Evolutionary conservation across 2,113 vertebrate genomes (phyloP).

Genomic region (Kobus ellipsiprymnus): DNA sequence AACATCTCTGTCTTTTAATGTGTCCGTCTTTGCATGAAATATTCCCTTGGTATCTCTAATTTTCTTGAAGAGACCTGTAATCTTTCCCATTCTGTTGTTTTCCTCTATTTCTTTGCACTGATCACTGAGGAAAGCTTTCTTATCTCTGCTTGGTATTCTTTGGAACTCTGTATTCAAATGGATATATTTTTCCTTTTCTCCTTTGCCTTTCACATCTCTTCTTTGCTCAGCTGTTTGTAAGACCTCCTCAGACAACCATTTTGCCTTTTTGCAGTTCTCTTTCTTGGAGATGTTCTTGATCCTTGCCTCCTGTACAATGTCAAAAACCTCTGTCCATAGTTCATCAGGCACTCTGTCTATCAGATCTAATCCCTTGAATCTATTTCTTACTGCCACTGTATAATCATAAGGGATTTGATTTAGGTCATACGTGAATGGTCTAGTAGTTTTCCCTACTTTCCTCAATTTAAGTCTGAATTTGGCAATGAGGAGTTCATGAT

Average conservation of each 20-base stretch:
- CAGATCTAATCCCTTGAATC: background rate
- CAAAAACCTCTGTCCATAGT: accelerated
- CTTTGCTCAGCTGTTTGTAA: background rate
- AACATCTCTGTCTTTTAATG: background rate
- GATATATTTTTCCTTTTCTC: background rate
- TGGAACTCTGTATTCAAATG: background rate
- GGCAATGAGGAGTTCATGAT: background rate
- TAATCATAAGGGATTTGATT: background rate
- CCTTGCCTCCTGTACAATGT: background rate
- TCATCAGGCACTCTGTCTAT: background rate
- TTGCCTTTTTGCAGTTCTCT: background rate
- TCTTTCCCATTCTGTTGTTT: background rate
- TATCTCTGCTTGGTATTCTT: background rate
- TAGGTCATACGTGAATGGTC: background rate
- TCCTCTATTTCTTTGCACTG: background rate
- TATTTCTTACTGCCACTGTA: background rate
- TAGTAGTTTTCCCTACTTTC: background rate
- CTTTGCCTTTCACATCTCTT: background rate
- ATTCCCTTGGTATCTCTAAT: background rate
- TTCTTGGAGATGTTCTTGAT: background rate
- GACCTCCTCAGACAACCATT: background rate
- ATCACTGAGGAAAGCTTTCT: background rate
- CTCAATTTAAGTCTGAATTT: background rate
- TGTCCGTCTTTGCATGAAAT: background rate
- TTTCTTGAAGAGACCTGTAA: background rate